Evolutionary conservation across 2,888 invertebrate species (phyloP).

Genomic region (Lycocerus yunnanus): DNA sequence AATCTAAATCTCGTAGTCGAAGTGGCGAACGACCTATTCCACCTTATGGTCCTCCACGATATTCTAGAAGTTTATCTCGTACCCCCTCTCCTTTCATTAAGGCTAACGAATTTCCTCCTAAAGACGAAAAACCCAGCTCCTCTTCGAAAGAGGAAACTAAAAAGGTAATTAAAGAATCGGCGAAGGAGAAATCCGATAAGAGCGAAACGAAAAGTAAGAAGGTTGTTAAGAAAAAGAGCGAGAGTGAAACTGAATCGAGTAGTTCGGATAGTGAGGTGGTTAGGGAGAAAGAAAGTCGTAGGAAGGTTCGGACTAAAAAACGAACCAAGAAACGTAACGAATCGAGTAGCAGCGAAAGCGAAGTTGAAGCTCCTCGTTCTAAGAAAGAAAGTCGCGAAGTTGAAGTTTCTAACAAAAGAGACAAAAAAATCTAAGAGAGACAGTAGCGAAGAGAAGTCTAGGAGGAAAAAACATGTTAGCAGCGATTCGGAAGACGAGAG

Average conservation of each 20-base stretch:
- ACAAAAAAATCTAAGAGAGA: conserved; percentile 57
- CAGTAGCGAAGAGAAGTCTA: conserved; percentile 57
- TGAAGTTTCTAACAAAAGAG: conserved; percentile 55
- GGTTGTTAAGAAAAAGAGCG: conserved; percentile 52
- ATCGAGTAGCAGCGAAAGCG: conserved; percentile 57
- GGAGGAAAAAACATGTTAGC: conserved; percentile 62
- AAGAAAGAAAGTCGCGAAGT: conserved; percentile 46
- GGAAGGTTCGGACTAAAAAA: conserved; percentile 49
- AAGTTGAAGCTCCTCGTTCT: conserved; percentile 42
- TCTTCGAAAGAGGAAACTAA: conserved; percentile 48
- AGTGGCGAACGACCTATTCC: conserved; percentile 51
- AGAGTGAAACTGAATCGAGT: conserved; percentile 52
- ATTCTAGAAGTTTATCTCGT: conserved; percentile 78
- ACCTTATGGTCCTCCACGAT: conserved; percentile 58
- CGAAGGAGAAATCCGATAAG: conserved; percentile 43
- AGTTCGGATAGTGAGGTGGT: conserved; percentile 53
- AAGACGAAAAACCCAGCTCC: conserved; percentile 49
- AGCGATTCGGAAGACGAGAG: conserved; percentile 66
- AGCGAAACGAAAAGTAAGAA: conserved; percentile 45
- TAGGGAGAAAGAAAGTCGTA: conserved; percentile 46
- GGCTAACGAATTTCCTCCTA: conserved; percentile 64
- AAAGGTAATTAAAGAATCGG: conserved; percentile 45
- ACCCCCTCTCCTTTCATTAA: conserved; percentile 86
- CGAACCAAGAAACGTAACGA: conserved; percentile 57
- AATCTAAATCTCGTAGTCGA: conserved; percentile 50